phyloP scores from a whole-genome alignment of 2,888 invertebrate genomes.

The Sclerodermus sp. region DNA sequence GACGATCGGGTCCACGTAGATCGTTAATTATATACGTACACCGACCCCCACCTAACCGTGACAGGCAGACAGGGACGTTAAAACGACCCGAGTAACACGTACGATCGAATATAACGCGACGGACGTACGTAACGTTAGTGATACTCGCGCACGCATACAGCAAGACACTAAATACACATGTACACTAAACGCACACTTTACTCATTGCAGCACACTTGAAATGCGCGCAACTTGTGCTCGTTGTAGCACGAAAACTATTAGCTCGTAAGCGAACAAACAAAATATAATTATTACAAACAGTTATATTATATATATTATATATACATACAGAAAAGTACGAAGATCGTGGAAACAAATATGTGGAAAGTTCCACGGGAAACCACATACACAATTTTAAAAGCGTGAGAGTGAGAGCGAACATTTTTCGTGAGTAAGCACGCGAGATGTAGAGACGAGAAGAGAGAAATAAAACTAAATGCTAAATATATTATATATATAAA shows the following conservation, averaged over 20 bases:
- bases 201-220: slow-evolving; percentile 24
- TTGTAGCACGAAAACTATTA: slow-evolving; percentile 57
- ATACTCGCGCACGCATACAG: slow-evolving; percentile 14
- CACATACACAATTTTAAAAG: slow-evolving; percentile 17
- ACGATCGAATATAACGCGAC: slow-evolving; percentile 13
- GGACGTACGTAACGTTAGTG: slow-evolving; percentile 17
- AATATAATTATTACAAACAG: slow-evolving; percentile 57
- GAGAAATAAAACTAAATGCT: slow-evolving; percentile 54
- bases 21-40: slow-evolving; percentile 21
- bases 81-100: slow-evolving; percentile 9
- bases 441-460: slow-evolving; percentile 30
- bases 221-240: slow-evolving; percentile 54
- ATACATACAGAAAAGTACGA: slow-evolving; percentile 55
- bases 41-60: slow-evolving; percentile 20
- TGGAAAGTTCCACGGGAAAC: neutral
- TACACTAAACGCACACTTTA: slow-evolving; percentile 11
- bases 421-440: slow-evolving; percentile 33
- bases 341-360: slow-evolving; percentile 26
- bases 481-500: slow-evolving; percentile 54
- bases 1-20: slow-evolving; percentile 13
- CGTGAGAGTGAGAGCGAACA: slow-evolving; percentile 27
- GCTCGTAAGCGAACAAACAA: slow-evolving; percentile 56
- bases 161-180: slow-evolving; percentile 18
- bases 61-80: slow-evolving; percentile 13
- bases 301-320: slow-evolving; percentile 58